phyloP scores from a whole-genome alignment of 2,113 vertebrate species.

The Ardeotis arabs region DNA sequence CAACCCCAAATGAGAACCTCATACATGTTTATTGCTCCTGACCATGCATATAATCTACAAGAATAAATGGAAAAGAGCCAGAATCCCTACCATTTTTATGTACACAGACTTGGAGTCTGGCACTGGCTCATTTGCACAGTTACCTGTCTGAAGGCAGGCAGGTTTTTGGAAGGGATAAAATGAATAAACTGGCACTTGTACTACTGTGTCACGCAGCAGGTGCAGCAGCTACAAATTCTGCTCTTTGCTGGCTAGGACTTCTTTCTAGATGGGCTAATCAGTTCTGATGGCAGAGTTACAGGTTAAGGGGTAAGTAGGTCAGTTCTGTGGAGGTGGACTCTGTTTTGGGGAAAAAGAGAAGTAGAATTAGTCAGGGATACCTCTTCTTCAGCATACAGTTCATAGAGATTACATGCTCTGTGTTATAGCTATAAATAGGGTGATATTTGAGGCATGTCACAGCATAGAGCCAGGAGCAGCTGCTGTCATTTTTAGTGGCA shows the following conservation, averaged over 20 bases:
- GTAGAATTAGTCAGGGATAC: background rate
- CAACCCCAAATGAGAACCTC: background rate
- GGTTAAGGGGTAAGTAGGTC: background rate
- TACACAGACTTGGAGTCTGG: background rate
- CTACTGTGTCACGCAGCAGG: background rate
- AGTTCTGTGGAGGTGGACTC: background rate
- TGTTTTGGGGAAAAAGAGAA: background rate
- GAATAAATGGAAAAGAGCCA: background rate
- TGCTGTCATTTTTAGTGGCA: background rate
- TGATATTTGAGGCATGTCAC: background rate
- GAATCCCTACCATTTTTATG: background rate
- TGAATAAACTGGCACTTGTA: background rate
- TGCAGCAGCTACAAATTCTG: background rate
- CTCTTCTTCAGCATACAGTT: background rate
- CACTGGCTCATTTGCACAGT: background rate
- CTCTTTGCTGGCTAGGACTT: background rate
- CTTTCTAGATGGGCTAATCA: background rate
- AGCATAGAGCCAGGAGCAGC: constrained; percentile 5
- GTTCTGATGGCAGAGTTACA: background rate
- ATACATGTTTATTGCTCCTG: background rate
- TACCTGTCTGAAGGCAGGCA: background rate
- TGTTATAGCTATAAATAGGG: background rate
- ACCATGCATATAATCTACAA: background rate
- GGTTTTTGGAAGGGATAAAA: background rate
- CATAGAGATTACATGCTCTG: background rate